Evolutionary conservation across 2,113 vertebrate species (phyloP).

Genomic region (Phylloscopus whistleri): DNA sequence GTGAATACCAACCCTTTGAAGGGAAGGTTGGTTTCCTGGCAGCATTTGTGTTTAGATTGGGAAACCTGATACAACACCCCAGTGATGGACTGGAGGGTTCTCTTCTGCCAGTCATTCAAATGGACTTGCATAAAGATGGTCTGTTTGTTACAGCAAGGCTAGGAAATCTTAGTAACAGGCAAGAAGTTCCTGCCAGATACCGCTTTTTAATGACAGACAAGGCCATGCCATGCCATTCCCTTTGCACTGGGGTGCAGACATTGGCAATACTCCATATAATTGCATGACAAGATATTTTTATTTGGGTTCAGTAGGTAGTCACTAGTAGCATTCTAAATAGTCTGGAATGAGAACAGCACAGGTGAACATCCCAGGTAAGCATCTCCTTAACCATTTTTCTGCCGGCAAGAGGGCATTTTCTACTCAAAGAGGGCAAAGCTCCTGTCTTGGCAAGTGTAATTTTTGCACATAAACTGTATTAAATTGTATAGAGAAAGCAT

Average conservation of each 20-base stretch:
- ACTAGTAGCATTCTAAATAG: neutral
- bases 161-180: neutral
- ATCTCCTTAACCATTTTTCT: neutral
- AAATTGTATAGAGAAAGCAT: neutral
- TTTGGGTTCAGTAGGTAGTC: neutral
- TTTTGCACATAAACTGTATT: neutral
- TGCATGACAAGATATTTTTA: neutral
- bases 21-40: neutral
- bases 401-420: neutral
- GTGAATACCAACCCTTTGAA: neutral
- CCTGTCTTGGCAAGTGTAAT: neutral
- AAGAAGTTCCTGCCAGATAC: neutral
- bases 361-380: neutral
- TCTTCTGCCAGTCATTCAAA: neutral
- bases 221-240: neutral
- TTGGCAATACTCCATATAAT: neutral
- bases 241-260: neutral
- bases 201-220: neutral
- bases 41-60: neutral
- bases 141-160: neutral
- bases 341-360: neutral
- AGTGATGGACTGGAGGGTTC: neutral
- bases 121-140: neutral
- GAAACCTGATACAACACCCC: neutral
- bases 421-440: neutral